Evolutionary conservation across 1,140 invertebrate species (phyloP).

Genomic region (Drosophila ironensis): DNA sequence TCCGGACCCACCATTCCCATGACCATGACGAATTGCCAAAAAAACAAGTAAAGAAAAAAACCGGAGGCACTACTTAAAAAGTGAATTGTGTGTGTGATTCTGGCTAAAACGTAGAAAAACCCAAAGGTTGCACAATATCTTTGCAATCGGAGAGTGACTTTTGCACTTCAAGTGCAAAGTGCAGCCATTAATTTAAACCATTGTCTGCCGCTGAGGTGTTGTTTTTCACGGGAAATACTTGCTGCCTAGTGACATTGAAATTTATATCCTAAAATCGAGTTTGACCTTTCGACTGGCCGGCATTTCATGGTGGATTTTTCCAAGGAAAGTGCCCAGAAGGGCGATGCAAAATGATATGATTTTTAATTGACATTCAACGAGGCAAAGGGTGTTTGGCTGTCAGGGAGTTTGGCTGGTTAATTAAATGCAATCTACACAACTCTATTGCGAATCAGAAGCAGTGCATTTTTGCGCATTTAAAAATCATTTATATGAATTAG

Average conservation of each 20-base stretch:
- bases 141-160: constrained; percentile 10
- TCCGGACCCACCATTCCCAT: constrained; percentile 6
- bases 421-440: constrained; percentile 69
- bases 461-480: constrained; percentile 69
- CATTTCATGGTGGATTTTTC: constrained; percentile 50
- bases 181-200: not conserved
- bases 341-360: constrained; percentile 29
- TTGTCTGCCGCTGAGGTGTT: not conserved
- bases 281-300: constrained; percentile 48
- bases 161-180: not conserved
- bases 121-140: constrained; percentile 17
- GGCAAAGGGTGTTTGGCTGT: not conserved
- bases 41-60: constrained; percentile 19
- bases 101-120: too few relatives aligned
- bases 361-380: constrained; percentile 47
- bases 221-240: not conserved
- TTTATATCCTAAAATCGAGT: too few relatives aligned
- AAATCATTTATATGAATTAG: constrained; percentile 74
- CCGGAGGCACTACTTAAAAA: constrained; percentile 6
- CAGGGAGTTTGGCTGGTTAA: constrained; percentile 32
- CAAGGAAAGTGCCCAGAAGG: constrained; percentile 22
- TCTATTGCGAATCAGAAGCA: constrained; percentile 66
- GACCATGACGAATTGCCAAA: constrained; percentile 71
- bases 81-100: constrained; percentile 13
- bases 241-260: constrained; percentile 34